phyloP scores from a whole-genome alignment of 2,113 vertebrate genomes.

The Axis porcinus region DNA sequence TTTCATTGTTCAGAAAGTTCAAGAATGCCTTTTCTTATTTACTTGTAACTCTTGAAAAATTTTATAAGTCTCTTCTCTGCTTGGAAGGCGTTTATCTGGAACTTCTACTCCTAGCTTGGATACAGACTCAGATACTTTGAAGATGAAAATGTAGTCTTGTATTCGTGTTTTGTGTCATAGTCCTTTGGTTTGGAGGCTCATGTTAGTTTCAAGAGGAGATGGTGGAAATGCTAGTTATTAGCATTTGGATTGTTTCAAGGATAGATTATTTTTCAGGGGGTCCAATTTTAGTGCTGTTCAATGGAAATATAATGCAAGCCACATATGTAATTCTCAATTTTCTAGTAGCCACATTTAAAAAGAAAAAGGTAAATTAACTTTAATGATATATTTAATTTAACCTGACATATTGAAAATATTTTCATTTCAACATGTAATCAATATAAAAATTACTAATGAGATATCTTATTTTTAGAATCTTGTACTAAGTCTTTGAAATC shows the following conservation, averaged over 20 bases:
- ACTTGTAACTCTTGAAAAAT: conserved; percentile 11
- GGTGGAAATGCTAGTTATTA: not conserved
- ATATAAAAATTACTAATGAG: conserved; percentile 3
- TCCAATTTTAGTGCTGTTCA: not conserved
- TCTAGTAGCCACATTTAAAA: not conserved
- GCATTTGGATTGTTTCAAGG: not conserved
- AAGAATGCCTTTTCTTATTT: conserved; percentile 3
- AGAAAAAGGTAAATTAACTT: not conserved
- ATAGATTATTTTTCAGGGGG: not conserved
- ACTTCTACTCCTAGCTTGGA: not conserved
- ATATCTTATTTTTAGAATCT: not conserved
- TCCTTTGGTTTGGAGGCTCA: not conserved
- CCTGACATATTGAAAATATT: not conserved
- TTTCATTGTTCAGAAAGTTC: conserved; percentile 21
- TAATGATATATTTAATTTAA: conserved; percentile 33
- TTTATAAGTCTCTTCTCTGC: conserved; percentile 25
- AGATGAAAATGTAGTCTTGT: not conserved
- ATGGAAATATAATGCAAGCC: not conserved
- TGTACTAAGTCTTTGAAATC: not conserved
- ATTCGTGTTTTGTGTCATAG: not conserved
- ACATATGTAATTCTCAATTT: not conserved
- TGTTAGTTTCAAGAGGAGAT: not conserved
- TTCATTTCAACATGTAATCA: conserved; percentile 22
- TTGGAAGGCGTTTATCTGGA: not conserved
- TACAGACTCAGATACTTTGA: not conserved